phyloP scores from a whole-genome alignment of 1,140 invertebrate species.

The Euwallacea fornicatus region DNA sequence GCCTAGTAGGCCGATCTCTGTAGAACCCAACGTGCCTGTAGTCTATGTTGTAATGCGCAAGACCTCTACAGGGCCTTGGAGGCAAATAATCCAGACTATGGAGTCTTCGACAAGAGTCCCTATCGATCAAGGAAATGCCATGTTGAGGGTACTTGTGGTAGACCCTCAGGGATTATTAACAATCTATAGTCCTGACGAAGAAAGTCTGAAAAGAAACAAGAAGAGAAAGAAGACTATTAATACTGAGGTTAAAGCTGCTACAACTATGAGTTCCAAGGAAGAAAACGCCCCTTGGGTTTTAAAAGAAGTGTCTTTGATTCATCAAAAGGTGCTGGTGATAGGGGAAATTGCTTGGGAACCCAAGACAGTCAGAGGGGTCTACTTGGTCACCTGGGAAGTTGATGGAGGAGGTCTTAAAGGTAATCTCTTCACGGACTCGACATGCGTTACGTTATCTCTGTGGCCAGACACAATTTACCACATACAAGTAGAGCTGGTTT shows the following conservation, averaged over 20 bases:
- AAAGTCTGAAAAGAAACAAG: conserved; percentile 48
- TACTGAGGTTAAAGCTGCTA: conserved; percentile 63
- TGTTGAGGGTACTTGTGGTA: conserved; percentile 67
- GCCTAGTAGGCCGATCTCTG: conserved; percentile 61
- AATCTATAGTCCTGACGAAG: conserved; percentile 66
- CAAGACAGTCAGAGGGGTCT: conserved; percentile 64
- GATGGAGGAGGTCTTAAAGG: conserved; percentile 80
- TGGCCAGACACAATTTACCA: conserved; percentile 81
- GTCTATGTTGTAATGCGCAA: conserved; percentile 71
- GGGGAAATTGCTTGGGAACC: conserved; percentile 75
- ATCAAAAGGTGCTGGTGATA: conserved; percentile 72
- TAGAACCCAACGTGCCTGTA: conserved; percentile 55
- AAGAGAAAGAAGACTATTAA: conserved; percentile 58
- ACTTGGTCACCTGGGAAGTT: conserved; percentile 81
- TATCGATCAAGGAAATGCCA: conserved; percentile 58
- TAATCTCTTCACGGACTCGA: conserved; percentile 79
- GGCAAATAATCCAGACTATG: conserved; percentile 67
- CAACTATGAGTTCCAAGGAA: conserved; percentile 57
- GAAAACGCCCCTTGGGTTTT: conserved; percentile 62
- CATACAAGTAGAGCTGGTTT: conserved; percentile 71
- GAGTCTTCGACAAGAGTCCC: conserved; percentile 62
- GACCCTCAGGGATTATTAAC: conserved; percentile 66
- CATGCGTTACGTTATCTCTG: conserved; percentile 72
- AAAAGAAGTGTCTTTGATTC: conserved; percentile 67
- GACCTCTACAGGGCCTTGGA: conserved; percentile 62